phyloP scores from a whole-genome alignment of 2,888 invertebrate species.

The Aphodius granarius region DNA sequence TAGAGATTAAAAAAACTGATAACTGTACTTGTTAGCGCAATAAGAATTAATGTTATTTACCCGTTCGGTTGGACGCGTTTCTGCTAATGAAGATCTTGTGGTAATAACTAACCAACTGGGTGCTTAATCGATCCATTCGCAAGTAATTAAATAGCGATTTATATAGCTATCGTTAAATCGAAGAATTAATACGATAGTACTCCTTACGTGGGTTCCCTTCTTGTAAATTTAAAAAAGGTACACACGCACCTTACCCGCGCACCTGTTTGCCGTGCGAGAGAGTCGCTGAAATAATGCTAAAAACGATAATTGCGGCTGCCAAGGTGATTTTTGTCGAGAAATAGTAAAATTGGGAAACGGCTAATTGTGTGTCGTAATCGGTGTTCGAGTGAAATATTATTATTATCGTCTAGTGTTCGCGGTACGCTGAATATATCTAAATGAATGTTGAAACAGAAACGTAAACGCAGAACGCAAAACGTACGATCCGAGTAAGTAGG shows the following conservation, averaged over 20 bases:
- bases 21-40: not conserved
- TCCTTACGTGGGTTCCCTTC: not conserved
- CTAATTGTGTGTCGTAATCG: not conserved
- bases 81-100: not conserved
- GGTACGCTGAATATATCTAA: not conserved
- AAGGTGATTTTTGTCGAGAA: not conserved
- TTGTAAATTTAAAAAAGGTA: not conserved
- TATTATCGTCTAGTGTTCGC: not conserved
- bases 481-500: not conserved
- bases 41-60: not conserved
- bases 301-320: not conserved
- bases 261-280: not conserved
- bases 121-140: not conserved
- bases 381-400: not conserved
- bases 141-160: not conserved
- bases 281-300: not conserved
- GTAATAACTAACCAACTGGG: not conserved
- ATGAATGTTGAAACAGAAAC: not conserved
- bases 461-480: not conserved
- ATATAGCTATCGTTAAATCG: not conserved
- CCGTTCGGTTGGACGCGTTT: not conserved
- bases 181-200: not conserved
- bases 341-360: not conserved
- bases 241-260: not conserved
- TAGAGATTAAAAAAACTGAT: not conserved